Evolutionary conservation across 2,113 vertebrate genomes (phyloP).

Genomic region (Syrrhaptes paradoxus): DNA sequence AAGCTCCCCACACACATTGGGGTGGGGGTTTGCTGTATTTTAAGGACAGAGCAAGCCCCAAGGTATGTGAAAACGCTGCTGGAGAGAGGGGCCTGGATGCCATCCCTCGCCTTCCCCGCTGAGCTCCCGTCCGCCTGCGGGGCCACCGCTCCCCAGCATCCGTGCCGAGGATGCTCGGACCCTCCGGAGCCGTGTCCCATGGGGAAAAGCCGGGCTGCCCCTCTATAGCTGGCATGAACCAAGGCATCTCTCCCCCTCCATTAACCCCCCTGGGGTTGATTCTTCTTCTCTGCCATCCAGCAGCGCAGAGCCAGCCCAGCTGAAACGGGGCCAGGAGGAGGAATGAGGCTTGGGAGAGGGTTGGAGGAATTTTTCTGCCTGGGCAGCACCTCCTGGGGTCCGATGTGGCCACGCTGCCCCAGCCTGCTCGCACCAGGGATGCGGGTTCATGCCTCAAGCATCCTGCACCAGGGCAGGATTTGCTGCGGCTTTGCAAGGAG

Average conservation of each 20-base stretch:
- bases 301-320: background rate
- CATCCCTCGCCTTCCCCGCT: background rate
- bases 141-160: background rate
- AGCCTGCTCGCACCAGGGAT: accelerated
- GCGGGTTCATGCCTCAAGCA: accelerated
- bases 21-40: background rate
- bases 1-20: background rate
- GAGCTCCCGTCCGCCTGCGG: background rate
- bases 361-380: background rate
- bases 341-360: accelerated
- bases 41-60: background rate
- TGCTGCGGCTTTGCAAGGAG: background rate
- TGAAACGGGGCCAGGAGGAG: background rate
- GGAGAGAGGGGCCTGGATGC: constrained; percentile 15
- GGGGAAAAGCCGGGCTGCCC: background rate
- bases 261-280: background rate
- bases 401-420: accelerated
- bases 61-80: background rate
- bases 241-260: background rate
- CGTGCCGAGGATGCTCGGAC: background rate
- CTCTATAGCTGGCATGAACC: background rate
- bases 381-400: background rate
- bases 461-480: accelerated
- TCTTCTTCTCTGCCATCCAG: background rate
- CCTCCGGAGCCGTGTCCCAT: background rate